Evolutionary conservation across 2,113 vertebrate species (phyloP), one percentile per base, ranked within the genome.

Genomic region (Smithornis capensis): DNA sequence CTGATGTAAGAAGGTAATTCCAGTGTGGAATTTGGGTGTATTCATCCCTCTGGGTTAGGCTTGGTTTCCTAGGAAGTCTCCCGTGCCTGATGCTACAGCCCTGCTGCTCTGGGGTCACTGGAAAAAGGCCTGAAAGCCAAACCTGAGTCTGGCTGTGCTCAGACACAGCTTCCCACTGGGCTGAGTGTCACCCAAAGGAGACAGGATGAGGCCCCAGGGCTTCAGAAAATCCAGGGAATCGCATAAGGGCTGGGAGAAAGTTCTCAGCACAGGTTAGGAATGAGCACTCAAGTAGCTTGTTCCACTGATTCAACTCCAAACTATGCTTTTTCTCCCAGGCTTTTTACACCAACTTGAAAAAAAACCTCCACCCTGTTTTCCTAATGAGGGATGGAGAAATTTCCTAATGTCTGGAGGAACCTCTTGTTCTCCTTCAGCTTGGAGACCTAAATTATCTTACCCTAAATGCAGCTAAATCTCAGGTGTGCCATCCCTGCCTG

Each of bases 151-250:
- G 31, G 40, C 31, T 52, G 25, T 35, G 38, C 50, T 56, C 12
- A 8, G 55, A 42, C 14, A 1, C 19, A 22, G 3, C 27, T 69
- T 31, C 23, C 9, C 16, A 2, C 12, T 10, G 17, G 1, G 31
- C 35, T 71, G 69, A 25, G 2, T 76, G 50, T 71, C 38, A 25
- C 63, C 56, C 22, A 2, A 14, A 49, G 62, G 71, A 63, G 18
- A n/a, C n/a, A n/a, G n/a, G n/a, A n/a, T n/a, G n/a, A n/a, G n/a
- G n/a, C n/a, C n/a, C n/a, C n/a, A n/a, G n/a, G n/a, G n/a, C n/a
- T n/a, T n/a, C n/a, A n/a, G n/a, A n/a, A n/a, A n/a, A n/a, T n/a
- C n/a, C n/a, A n/a, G n/a, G n/a, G n/a, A n/a, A n/a, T n/a, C n/a
- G n/a, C n/a, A n/a, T n/a, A n/a, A n/a, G n/a, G n/a, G n/a, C n/a